Evolutionary conservation across 2,888 invertebrate genomes (phyloP).

Genomic region (Syrista parreyssii): DNA sequence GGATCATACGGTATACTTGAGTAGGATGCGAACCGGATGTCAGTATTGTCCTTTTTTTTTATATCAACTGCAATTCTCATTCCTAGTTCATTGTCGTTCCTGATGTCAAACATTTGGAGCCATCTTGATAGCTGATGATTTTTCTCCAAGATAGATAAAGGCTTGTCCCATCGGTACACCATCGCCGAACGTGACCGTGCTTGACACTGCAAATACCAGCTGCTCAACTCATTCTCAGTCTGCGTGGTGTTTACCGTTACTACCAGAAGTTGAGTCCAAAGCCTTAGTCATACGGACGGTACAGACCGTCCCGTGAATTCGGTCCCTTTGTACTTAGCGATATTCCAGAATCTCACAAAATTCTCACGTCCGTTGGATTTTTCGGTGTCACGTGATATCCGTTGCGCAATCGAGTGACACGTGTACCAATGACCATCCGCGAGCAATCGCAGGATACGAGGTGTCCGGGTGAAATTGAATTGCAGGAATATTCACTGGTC

Average conservation of each 20-base stretch:
- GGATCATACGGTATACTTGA: neutral
- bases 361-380: neutral
- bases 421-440: neutral
- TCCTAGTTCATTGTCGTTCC: neutral
- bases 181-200: neutral
- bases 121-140: neutral
- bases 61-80: neutral
- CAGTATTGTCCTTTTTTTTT: neutral
- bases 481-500: neutral
- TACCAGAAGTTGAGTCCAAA: neutral
- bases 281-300: neutral
- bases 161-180: neutral
- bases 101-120: neutral
- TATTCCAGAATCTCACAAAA: neutral
- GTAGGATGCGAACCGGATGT: neutral
- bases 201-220: conserved; percentile 4
- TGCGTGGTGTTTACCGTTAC: neutral
- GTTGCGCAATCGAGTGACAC: neutral
- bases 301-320: neutral
- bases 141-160: neutral
- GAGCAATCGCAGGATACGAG: neutral
- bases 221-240: neutral
- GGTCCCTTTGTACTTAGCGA: neutral
- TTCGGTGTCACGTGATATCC: neutral
- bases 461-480: neutral